These are phyloP conservation scores for Strigamia crassipes DNA, from an alignment of 2,888 invertebrate genomes.

Conservation along the genomic window DNA sequence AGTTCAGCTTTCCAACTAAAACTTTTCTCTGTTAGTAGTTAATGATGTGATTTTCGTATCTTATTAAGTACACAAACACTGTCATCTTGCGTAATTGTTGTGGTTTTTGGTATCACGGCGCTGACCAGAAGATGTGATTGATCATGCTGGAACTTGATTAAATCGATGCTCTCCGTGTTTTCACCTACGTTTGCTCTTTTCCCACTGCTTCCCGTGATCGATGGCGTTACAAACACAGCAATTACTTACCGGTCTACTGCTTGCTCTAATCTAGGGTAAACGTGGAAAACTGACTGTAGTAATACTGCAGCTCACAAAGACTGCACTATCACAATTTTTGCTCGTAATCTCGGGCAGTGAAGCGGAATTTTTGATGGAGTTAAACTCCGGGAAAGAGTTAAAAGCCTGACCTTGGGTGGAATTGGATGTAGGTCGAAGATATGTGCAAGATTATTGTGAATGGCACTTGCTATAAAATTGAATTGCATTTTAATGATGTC, in stretches of 20 bases:
- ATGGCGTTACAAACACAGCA: constrained; percentile 11
- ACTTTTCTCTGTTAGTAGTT: not conserved
- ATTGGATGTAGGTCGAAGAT: not conserved
- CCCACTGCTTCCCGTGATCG: constrained; percentile 14
- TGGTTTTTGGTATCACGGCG: not conserved
- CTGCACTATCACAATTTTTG: constrained; percentile 1
- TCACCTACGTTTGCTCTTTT: constrained; percentile 20
- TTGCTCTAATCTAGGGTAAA: constrained; percentile 20
- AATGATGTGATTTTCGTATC: not conserved
- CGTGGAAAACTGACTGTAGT: constrained; percentile 8
- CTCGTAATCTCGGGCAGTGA: not conserved
- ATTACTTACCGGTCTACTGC: constrained; percentile 19
- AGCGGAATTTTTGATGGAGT: constrained; percentile 19
- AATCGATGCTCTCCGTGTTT: constrained; percentile 7
- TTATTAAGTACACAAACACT: constrained; percentile 2
- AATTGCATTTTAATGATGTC: constrained; percentile 1
- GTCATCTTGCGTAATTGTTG: not conserved
- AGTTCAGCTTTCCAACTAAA: too few species aligned
- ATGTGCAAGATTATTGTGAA: not conserved
- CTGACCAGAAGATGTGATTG: not conserved
- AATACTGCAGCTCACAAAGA: not conserved
- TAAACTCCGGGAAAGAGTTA: not conserved
- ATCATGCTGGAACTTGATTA: constrained; percentile 12
- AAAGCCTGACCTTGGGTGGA: not conserved
- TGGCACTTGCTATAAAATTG: not conserved